Evolutionary conservation across 2,113 vertebrate species (phyloP), one percentile per base, ranked within the genome.

Genomic region (Gavia stellata): DNA sequence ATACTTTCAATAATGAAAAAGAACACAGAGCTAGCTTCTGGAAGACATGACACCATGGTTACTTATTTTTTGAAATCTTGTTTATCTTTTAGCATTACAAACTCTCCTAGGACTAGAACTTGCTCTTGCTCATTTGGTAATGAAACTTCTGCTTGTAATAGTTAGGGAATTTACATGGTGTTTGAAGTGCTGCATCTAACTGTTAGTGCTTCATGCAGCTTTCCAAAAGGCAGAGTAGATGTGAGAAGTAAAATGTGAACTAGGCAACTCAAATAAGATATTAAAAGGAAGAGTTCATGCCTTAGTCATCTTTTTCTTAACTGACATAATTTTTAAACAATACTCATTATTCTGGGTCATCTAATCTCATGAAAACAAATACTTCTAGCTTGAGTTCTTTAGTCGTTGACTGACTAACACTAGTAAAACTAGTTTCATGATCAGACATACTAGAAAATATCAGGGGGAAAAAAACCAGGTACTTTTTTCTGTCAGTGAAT

Each of bases 401-500:
- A 75, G 20, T 75, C 19, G 89, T 88, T 79, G 38, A 81, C 49
- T 70, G 73, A 71, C 44, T 59, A 65, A 50, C 49, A 45, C 19
- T 85, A 92, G 74, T 29, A 71, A 80, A 66, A 95, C 81, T n/a
- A 92, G 12, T 71, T 92, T 92, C 15, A 12, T 49, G 19, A 87
- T 95, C 79, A 86, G n/a, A 65, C 75, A 78, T 71, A 50, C 38
- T 62, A 81, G 59, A 85, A 96, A 75, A 85, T 87, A 90, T 38
- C 34, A 75, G 52, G 50, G 50, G 28, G 23, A 33, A 79, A 88
- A 90, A 14, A 2, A 28, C 26, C 34, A 80, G 80, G 73, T 95
- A 84, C 53, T 92, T 84, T 42, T 77, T 96, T 90, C 77, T 94
- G 59, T 96, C 67, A 89, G 18, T 91, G 74, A 88, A 86, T 95